phyloP scores from a whole-genome alignment of 2,113 vertebrate genomes.

The Zootoca vivipara region DNA sequence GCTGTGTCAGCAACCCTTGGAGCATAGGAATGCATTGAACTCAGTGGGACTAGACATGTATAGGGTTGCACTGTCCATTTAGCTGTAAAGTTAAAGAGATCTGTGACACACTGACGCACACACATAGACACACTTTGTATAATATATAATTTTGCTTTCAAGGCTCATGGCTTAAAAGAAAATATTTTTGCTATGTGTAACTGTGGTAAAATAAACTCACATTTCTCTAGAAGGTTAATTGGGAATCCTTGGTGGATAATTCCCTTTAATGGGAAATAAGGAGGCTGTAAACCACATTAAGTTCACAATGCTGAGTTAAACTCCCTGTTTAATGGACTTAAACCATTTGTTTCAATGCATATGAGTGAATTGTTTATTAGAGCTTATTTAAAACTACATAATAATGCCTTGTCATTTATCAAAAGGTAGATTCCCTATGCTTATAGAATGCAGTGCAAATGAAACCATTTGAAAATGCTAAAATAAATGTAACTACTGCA shows the following conservation, averaged over 20 bases:
- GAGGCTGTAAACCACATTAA: background rate
- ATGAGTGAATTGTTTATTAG: background rate
- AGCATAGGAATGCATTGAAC: background rate
- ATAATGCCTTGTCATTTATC: background rate
- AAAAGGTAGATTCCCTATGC: background rate
- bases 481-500: background rate
- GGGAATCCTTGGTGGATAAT: background rate
- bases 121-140: background rate
- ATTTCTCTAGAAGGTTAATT: background rate
- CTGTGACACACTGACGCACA: background rate
- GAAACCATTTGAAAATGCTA: background rate
- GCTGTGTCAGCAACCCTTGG: too few relatives aligned
- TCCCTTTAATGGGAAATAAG: background rate
- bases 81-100: background rate
- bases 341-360: background rate
- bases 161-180: background rate
- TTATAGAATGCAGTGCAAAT: background rate
- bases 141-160: background rate
- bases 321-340: background rate
- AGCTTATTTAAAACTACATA: background rate
- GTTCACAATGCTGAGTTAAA: background rate
- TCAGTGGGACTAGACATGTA: background rate
- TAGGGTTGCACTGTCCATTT: background rate
- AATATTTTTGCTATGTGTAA: background rate
- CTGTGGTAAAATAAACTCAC: background rate